Base-by-base conservation (phyloP, 2,797 vertebrate genomes). In the Liparis tanakae region DNA sequence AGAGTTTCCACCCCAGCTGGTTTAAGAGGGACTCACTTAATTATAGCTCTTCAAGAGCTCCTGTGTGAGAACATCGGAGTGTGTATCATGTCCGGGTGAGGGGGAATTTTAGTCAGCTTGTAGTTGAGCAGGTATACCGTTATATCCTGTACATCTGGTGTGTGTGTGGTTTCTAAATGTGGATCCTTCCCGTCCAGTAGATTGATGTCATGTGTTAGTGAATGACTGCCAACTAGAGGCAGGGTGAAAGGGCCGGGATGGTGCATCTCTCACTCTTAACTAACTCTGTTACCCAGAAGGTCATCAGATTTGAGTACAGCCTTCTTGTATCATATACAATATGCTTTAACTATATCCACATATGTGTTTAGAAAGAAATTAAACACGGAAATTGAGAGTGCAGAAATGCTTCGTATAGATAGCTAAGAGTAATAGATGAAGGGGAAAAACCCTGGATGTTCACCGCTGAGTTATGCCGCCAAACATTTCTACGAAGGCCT, bases 161-260 rank as follows among this genome's bases (percentile, higher is more conserved):
- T 25, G 58, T 5, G 48, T 61, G 55, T 30, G 44, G 67, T 65
- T 82, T 92, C 90, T 94, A 94, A 92, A 87, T 92, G 83, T 6
- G 65, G 91, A 80, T 43, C 74, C 65, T 82, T 86, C 72, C 67
- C 18, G 72, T 65, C 72, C 6, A 59, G 48, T 71, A 60, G 62
- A 74, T 54, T 55, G 72, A 79, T 85, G 86, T 90, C 90, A 91
- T 87, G 83, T 87, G 89, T 57, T 82, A 2, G 53, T 9, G 14
- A 55, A 18, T 22, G 39, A 1, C 51, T 73, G 87, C 91, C 88
- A 91, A 84, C 57, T 77, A 53, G 85, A 70, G 7, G 5, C 41
- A 70, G 64, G 81, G 85, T 88, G 72, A 83, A 78, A 70, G 79
- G 67, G 30, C 13, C 7, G 10, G 37, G 68, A 54, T 4, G 12